phyloP scores from a whole-genome alignment of 2,113 vertebrate genomes.

The Synodontis membranacea region DNA sequence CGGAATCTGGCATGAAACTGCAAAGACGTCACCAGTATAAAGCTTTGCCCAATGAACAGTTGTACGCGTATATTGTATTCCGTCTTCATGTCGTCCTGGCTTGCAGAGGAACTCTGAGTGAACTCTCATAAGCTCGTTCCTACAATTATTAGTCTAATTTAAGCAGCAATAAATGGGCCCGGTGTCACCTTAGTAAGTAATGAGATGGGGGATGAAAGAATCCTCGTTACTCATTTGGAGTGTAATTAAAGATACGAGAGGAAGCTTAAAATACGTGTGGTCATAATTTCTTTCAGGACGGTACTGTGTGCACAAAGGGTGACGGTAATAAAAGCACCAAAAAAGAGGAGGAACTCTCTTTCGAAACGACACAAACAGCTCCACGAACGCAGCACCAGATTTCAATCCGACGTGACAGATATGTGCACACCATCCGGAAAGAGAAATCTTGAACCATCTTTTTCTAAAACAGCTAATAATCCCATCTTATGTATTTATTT shows the following conservation, averaged over 20 bases:
- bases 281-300: slow-evolving; percentile 18
- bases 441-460: too few relatives aligned
- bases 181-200: slow-evolving; percentile 57
- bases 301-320: neutral
- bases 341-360: neutral
- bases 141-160: slow-evolving; percentile 40
- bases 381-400: neutral
- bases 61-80: too few relatives aligned
- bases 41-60: neutral
- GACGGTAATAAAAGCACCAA: neutral
- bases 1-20: neutral
- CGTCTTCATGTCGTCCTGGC: neutral
- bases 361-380: too few relatives aligned
- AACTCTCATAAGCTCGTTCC: neutral
- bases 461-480: too few relatives aligned
- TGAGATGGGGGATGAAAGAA: slow-evolving; percentile 55
- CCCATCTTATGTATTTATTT: neutral
- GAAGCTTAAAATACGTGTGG: slow-evolving; percentile 29
- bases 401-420: neutral
- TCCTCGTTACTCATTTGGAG: slow-evolving; percentile 52
- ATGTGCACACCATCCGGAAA: neutral
- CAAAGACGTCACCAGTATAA: neutral
- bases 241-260: slow-evolving; percentile 63
- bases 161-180: slow-evolving; percentile 19
- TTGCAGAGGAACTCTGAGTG: neutral